These are phyloP conservation scores for Malurus leucopterus DNA, from an alignment of 2,797 vertebrate species.

Conservation along the genomic window DNA sequence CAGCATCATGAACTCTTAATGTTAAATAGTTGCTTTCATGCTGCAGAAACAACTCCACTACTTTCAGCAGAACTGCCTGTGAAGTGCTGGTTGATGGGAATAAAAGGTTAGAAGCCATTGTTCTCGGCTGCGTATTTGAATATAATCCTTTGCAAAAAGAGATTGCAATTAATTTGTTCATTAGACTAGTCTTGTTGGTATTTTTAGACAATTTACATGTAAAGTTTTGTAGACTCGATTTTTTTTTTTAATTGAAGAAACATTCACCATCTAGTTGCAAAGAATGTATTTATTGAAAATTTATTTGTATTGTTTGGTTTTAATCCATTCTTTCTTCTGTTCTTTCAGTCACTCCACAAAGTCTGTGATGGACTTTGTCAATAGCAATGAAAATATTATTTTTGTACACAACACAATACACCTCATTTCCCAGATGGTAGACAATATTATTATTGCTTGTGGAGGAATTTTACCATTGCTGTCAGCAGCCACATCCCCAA, in stretches of 20 bases:
- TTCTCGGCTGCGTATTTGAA: neutral
- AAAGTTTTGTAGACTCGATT: neutral
- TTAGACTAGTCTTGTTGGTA: neutral
- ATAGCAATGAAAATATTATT: constrained; percentile 99
- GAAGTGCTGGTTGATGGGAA: neutral
- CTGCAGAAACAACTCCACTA: neutral
- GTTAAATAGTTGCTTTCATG: neutral
- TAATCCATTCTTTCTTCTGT: constrained; percentile 28
- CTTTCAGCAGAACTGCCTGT: neutral
- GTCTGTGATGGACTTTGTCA: constrained; percentile 99
- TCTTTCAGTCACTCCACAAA: constrained; percentile 93
- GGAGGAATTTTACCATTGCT: constrained; percentile 96
- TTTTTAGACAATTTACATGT: neutral
- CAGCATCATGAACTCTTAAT: neutral
- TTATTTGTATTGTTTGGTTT: neutral
- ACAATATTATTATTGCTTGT: constrained; percentile 99
- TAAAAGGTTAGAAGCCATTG: neutral
- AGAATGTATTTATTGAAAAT: neutral
- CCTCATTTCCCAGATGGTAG: constrained; percentile 99
- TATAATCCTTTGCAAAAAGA: neutral
- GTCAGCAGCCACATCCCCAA: constrained; percentile 96
- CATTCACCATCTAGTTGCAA: neutral
- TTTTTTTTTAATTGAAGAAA: neutral
- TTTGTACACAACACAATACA: constrained; percentile 99
- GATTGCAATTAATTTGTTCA: neutral